Base-by-base conservation (phyloP, 2,797 vertebrate genomes). In the Centropyge bicolor region DNA sequence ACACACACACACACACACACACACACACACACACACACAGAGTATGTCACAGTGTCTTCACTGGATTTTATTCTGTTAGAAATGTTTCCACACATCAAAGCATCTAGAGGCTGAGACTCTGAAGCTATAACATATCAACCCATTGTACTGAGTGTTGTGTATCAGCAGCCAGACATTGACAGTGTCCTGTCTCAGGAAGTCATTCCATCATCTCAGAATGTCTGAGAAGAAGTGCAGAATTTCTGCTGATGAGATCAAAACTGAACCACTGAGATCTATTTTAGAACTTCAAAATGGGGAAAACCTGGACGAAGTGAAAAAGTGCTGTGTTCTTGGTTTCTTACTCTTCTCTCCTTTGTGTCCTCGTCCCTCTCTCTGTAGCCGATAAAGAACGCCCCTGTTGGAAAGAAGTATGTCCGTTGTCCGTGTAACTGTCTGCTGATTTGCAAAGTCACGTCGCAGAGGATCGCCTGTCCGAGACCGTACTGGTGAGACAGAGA, bases 361-460 rank as follows among this genome's bases (percentile, higher is more conserved):
- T 54, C 41, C 71, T 38, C n/a, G 0, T 70, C 12, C 12, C 14
- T 31, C 41, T 62, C 63, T 54, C n/a, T 35, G 3, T 41, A 98
- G 97, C 96, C 97, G 0, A 98, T 98, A 78, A 97, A 97, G 85
- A 97, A 97, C 70, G 96, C 97, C 68, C 97, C 97, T 0, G 92
- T 94, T 0, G 97, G 97, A n/a, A 98, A 97, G 94, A 97, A 97
- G 85, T 98, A 98, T 3, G 97, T 98, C 41, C 93, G 97, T 59
- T 98, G 97, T 84, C 96, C 97, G 0, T 98, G 97, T 52, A 97
- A 97, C 93, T 97, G 97, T 80, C 96, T 98, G 31, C 95, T 98
- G 68, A 97, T 98, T 90, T 98, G 97, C 89, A 97, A 97, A 90
- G 97, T 97, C 84, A 96, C 96, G 0, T 97, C 97, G 0, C 97